Evolutionary conservation across 1,140 invertebrate species (phyloP).

Genomic region (Drosophila pseudoananassae): DNA sequence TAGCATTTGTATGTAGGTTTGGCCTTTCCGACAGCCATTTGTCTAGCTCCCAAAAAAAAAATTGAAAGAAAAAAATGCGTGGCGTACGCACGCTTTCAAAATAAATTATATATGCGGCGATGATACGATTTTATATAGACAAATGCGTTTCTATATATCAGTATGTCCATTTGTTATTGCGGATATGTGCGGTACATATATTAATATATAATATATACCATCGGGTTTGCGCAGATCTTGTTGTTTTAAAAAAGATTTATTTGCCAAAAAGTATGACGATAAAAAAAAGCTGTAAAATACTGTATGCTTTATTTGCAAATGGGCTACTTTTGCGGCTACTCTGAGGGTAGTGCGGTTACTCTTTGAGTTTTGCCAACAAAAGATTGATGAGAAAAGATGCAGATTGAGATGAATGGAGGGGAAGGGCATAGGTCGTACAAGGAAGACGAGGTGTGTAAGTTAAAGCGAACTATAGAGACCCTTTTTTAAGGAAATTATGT

Average conservation of each 20-base stretch:
- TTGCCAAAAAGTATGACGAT: slow-evolving; percentile 56
- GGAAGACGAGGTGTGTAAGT: neutral
- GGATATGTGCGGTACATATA: slow-evolving; percentile 2
- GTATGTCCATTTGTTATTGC: neutral
- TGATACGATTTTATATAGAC: slow-evolving; percentile 42
- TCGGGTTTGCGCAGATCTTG: slow-evolving; percentile 8
- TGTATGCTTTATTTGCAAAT: slow-evolving; percentile 33
- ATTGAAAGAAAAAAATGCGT: slow-evolving; percentile 45
- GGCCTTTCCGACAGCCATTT: slow-evolving; percentile 30
- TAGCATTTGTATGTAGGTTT: slow-evolving; percentile 15
- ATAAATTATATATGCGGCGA: slow-evolving; percentile 67
- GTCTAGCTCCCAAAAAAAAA: slow-evolving; percentile 45
- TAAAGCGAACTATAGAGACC: slow-evolving; percentile 6
- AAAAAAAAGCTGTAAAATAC: slow-evolving; percentile 37
- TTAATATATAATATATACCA: slow-evolving; percentile 16
- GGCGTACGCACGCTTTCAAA: slow-evolving; percentile 76
- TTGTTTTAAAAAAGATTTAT: slow-evolving; percentile 51
- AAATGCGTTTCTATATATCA: slow-evolving; percentile 20
- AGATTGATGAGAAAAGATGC: slow-evolving; percentile 8
- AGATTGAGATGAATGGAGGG: slow-evolving; percentile 22
- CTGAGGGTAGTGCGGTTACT: slow-evolving; percentile 28
- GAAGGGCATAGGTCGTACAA: neutral
- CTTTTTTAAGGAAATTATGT: neutral
- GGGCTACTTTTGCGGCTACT: slow-evolving; percentile 31
- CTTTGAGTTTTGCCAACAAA: slow-evolving; percentile 39